Conservation (phyloP, 37 sponge, comb jelly and placozoan genomes). For the Sycon ciliatum region DNA sequence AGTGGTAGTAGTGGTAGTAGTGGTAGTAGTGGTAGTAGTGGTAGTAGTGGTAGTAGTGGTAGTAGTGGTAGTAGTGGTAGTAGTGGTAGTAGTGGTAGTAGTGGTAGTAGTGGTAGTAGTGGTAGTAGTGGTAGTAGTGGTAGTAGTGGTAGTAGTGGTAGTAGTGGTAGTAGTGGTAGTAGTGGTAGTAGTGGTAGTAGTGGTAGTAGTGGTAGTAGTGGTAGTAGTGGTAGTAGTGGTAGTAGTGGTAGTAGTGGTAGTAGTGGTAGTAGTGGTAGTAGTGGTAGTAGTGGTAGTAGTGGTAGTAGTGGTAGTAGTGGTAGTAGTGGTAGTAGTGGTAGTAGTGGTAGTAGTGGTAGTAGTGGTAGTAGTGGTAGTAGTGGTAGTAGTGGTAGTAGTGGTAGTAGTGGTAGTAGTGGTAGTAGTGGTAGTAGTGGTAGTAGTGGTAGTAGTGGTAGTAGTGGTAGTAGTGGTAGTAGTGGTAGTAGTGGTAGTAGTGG, state of each 20-base stretch:
- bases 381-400: slow-evolving; percentile 9
- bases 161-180: slow-evolving; percentile 9
- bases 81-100: slow-evolving; percentile 8
- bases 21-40: slow-evolving; percentile 9
- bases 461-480: slow-evolving; percentile 9
- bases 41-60: slow-evolving; percentile 9
- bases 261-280: slow-evolving; percentile 8
- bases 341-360: slow-evolving; percentile 9
- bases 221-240: slow-evolving; percentile 9
- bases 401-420: slow-evolving; percentile 9
- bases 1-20: slow-evolving; percentile 9
- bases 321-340: slow-evolving; percentile 8
- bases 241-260: slow-evolving; percentile 9
- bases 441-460: slow-evolving; percentile 8
- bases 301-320: slow-evolving; percentile 9
- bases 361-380: slow-evolving; percentile 9
- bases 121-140: slow-evolving; percentile 9
- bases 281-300: slow-evolving; percentile 9
- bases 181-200: slow-evolving; percentile 9
- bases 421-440: slow-evolving; percentile 9
- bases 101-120: slow-evolving; percentile 9
- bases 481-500: slow-evolving; percentile 9
- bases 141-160: slow-evolving; percentile 8
- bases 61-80: slow-evolving; percentile 9
- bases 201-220: slow-evolving; percentile 9